Evolutionary conservation across 2,797 vertebrate species (phyloP).

Genomic region (Rhodeus uyekii): DNA sequence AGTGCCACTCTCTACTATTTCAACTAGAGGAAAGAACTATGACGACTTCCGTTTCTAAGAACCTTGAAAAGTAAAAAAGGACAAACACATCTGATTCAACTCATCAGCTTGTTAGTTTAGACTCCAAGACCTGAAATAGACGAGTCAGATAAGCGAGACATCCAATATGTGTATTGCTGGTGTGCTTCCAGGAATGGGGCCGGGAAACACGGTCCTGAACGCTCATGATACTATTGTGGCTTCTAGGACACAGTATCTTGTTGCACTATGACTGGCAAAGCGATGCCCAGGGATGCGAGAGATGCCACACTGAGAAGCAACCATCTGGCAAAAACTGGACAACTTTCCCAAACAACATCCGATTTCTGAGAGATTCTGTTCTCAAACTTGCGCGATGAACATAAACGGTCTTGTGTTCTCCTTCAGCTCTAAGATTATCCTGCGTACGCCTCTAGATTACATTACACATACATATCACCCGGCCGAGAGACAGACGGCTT

Average conservation of each 20-base stretch:
- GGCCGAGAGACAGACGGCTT: not conserved
- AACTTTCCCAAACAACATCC: not conserved
- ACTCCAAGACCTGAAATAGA: not conserved
- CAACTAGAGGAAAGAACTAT: too few relatives aligned
- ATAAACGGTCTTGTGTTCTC: not conserved
- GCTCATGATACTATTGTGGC: not conserved
- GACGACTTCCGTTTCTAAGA: not conserved
- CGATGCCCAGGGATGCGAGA: not conserved
- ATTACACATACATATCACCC: slow-evolving; percentile 16
- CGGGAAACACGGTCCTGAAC: not conserved
- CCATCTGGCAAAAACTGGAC: not conserved
- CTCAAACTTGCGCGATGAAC: not conserved
- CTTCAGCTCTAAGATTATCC: slow-evolving; percentile 22
- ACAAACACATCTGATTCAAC: not conserved
- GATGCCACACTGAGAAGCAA: slow-evolving; percentile 1
- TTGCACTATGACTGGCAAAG: not conserved
- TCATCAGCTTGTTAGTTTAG: not conserved
- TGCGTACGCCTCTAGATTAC: not conserved
- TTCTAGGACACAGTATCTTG: not conserved
- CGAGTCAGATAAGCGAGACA: not conserved
- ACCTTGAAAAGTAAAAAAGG: not conserved
- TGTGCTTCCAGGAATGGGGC: not conserved
- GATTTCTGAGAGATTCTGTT: not conserved
- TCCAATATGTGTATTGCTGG: not conserved
- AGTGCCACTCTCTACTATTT: too few relatives aligned